Conservation (phyloP, 2,888 invertebrate genomes). For the Frankliniella intonsa region DNA sequence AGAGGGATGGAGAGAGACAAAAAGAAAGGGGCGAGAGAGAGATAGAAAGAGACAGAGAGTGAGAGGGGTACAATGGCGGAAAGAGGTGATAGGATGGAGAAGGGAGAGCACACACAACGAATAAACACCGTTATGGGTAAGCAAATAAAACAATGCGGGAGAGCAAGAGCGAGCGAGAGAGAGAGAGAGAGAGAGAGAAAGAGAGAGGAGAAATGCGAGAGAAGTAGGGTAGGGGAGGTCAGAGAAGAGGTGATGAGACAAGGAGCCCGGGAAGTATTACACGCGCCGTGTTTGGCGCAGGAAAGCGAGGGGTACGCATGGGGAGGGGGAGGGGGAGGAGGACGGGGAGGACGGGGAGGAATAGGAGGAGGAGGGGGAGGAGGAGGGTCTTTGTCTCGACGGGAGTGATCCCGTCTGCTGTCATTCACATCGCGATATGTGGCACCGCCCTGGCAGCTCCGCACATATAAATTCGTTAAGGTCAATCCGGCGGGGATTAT, state of each 20-base stretch:
- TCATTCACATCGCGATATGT: not conserved
- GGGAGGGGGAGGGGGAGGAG: not conserved
- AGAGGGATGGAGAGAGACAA: not conserved
- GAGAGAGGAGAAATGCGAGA: too few species aligned
- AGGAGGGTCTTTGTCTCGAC: not conserved
- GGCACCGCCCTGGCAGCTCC: not conserved
- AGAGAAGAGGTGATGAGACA: not conserved
- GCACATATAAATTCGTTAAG: too few species aligned
- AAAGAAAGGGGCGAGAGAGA: too few species aligned
- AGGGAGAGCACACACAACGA: not conserved
- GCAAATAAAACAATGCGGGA: not conserved
- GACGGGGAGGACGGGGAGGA: not conserved
- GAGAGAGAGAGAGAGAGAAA: too few species aligned
- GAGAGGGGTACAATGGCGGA: not conserved
- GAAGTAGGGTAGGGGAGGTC: not conserved
- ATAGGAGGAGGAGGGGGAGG: not conserved
- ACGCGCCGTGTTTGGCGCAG: too few species aligned
- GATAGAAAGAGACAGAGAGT: not conserved
- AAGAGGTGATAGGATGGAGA: not conserved
- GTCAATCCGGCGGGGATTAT: too few species aligned
- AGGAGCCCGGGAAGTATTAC: not conserved
- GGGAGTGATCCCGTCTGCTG: not conserved
- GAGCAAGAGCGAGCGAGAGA: too few species aligned
- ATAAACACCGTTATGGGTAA: slow-evolving; percentile 18
- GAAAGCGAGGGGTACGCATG: not conserved